phyloP scores from a whole-genome alignment of 2,113 vertebrate genomes.

The Gobio gobio region DNA sequence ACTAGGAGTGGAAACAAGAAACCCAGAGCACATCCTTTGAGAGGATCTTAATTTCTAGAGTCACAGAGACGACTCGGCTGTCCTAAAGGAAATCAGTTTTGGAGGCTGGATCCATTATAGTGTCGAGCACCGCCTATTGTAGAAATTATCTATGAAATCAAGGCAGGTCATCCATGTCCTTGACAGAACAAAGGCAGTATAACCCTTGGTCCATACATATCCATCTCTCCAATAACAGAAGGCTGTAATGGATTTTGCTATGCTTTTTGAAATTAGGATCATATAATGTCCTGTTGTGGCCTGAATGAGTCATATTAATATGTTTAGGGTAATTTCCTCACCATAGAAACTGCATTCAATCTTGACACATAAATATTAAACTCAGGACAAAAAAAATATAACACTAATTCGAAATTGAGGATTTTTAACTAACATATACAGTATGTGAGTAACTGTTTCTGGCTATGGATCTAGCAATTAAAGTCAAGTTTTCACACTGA shows the following conservation, averaged over 20 bases:
- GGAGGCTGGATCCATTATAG: conserved; percentile 59
- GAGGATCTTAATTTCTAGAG: conserved; percentile 62
- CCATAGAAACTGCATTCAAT: not conserved
- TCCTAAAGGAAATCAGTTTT: conserved; percentile 68
- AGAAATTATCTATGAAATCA: conserved; percentile 64
- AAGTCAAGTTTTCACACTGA: not conserved
- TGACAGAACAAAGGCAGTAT: conserved; percentile 50
- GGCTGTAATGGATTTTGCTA: not conserved
- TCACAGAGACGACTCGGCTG: not conserved
- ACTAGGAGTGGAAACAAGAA: not conserved
- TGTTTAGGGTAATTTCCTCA: not conserved
- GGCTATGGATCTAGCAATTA: not conserved
- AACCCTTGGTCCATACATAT: not conserved
- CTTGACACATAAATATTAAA: not conserved
- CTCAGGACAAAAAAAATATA: not conserved
- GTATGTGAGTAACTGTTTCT: not conserved
- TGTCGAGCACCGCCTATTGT: conserved; percentile 41
- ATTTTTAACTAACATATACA: not conserved
- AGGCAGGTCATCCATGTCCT: conserved; percentile 60
- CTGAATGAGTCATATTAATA: conserved; percentile 9
- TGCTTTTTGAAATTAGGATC: conserved; percentile 10
- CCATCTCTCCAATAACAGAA: not conserved
- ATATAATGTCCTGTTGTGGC: not conserved
- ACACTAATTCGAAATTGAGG: not conserved
- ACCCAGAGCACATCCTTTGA: conserved; percentile 40